These are phyloP conservation scores for Arion vulgaris DNA, from an alignment of 1,140 invertebrate genomes.

Conservation along the genomic window DNA sequence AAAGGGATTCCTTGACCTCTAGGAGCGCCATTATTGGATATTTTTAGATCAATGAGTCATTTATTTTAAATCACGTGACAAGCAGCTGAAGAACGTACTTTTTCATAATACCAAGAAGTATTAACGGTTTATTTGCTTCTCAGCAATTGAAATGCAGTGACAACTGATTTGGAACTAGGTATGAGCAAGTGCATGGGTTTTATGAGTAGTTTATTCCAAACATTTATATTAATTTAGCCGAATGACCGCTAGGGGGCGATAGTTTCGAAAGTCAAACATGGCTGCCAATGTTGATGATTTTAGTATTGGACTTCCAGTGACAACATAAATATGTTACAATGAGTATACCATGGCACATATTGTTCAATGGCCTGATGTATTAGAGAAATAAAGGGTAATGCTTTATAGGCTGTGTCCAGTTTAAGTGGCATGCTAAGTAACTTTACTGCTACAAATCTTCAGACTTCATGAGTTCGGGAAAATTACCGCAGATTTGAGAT, in stretches of 20 bases:
- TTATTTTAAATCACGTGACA: background rate
- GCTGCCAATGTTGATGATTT: constrained; percentile 7
- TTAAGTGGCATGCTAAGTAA: too few species aligned
- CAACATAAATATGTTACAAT: constrained; percentile 7
- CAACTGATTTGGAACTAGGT: background rate
- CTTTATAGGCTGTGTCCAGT: background rate
- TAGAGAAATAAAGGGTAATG: background rate
- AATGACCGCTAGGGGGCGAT: background rate
- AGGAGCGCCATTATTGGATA: background rate
- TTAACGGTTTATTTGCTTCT: background rate
- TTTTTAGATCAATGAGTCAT: background rate
- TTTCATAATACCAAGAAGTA: background rate
- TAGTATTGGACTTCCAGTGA: background rate
- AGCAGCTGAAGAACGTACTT: background rate
- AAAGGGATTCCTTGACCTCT: background rate
- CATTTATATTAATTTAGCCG: background rate
- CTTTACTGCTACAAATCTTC: too few species aligned
- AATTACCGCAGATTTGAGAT: too few species aligned
- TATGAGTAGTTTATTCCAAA: background rate
- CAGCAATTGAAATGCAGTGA: background rate
- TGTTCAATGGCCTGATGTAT: background rate
- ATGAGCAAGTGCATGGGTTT: background rate
- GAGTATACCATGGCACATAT: background rate
- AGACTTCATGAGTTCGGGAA: too few species aligned
- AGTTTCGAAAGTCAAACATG: constrained; percentile 2